These are phyloP conservation scores for Desmophyllum pertusum DNA, from an alignment of 92 coral and sea anemone genomes.

Conservation along the genomic window DNA sequence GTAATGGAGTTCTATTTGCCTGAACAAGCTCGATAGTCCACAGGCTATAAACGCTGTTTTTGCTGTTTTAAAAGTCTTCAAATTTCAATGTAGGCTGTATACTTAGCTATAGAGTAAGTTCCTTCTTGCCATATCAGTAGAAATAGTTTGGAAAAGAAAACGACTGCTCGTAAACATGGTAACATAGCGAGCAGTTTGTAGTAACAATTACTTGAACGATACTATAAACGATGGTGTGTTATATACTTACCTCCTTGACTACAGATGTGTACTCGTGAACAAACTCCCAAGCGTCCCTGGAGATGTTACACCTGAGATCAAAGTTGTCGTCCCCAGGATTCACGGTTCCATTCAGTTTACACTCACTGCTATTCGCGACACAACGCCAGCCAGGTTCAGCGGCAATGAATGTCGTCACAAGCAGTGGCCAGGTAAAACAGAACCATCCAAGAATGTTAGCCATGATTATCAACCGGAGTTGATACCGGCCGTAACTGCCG, in stretches of 20 bases:
- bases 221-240: background rate
- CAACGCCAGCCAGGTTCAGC: constrained; percentile 85
- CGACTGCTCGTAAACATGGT: background rate
- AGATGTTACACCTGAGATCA: constrained; percentile 53
- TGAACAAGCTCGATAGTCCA: too few relatives aligned
- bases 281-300: constrained; percentile 76
- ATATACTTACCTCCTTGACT: constrained; percentile 65
- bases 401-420: constrained; percentile 63
- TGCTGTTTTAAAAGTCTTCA: too few relatives aligned
- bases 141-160: too few relatives aligned
- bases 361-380: constrained; percentile 64
- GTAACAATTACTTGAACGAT: background rate
- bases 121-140: too few relatives aligned
- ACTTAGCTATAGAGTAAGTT: too few relatives aligned
- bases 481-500: background rate
- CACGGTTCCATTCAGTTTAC: constrained; percentile 55
- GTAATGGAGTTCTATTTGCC: too few relatives aligned
- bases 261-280: constrained; percentile 54
- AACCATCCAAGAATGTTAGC: background rate
- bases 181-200: background rate
- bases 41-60: too few relatives aligned
- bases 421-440: background rate
- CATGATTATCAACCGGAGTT: background rate
- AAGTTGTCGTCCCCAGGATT: constrained; percentile 57
- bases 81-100: too few relatives aligned